phyloP scores from a whole-genome alignment of 2,797 vertebrate genomes.

The Oceanodroma leucorhoa region DNA sequence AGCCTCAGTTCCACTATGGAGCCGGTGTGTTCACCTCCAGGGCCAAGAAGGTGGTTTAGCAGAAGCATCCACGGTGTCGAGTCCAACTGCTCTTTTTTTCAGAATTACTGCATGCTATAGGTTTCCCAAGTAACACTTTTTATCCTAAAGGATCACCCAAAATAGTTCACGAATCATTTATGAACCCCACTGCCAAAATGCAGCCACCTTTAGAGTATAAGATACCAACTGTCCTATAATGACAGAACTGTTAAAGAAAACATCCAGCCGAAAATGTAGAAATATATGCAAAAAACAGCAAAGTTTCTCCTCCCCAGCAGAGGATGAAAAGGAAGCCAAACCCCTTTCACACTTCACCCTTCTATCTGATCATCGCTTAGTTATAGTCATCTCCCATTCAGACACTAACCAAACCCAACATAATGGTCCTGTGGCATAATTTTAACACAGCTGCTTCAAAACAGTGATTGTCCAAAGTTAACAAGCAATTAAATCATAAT shows the following conservation, averaged over 20 bases:
- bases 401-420: not conserved
- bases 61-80: not conserved
- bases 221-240: not conserved
- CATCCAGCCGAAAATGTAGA: fast-evolving
- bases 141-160: not conserved
- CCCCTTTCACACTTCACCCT: fast-evolving
- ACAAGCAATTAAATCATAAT: not conserved
- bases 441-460: not conserved
- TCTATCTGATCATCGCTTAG: fast-evolving
- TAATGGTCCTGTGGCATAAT: fast-evolving
- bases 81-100: not conserved
- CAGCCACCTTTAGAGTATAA: fast-evolving
- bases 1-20: not conserved
- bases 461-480: not conserved
- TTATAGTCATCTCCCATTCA: too few species aligned
- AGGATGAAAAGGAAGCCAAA: fast-evolving
- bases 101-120: not conserved
- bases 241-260: not conserved
- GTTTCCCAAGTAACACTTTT: not conserved
- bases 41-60: not conserved
- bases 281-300: fast-evolving
- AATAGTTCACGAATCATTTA: fast-evolving
- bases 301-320: not conserved
- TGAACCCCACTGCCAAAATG: fast-evolving
- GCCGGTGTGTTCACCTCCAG: not conserved